Evolutionary conservation across 2,113 vertebrate genomes (phyloP).

Genomic region (Grallaria varia): DNA sequence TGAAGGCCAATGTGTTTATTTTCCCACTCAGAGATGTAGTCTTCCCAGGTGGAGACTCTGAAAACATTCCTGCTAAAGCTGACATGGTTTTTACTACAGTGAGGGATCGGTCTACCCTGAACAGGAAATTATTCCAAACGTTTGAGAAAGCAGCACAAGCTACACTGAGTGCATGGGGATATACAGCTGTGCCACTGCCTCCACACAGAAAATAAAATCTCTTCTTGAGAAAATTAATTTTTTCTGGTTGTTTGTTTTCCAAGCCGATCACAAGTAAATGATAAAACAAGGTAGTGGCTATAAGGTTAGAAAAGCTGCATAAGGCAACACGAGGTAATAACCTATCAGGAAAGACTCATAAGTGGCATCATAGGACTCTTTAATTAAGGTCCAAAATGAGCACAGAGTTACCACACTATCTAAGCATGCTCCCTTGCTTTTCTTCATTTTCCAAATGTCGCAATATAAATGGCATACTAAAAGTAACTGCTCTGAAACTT

Average conservation of each 20-base stretch:
- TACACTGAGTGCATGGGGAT: background rate
- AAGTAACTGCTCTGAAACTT: background rate
- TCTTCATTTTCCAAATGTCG: background rate
- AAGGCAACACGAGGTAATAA: background rate
- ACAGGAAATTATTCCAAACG: slow-evolving; percentile 38
- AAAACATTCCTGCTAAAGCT: slow-evolving; percentile 45
- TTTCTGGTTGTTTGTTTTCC: background rate
- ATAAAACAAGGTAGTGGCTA: background rate
- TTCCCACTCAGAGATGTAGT: slow-evolving; percentile 31
- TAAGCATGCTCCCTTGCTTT: background rate
- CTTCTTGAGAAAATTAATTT: slow-evolving; percentile 1
- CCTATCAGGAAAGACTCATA: background rate
- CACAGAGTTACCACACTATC: background rate
- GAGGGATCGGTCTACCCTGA: background rate
- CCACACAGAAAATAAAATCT: background rate
- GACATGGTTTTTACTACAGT: background rate
- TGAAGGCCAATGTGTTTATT: slow-evolving; percentile 48
- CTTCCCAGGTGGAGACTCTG: slow-evolving; percentile 51
- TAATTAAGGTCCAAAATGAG: background rate
- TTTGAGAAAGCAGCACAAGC: slow-evolving; percentile 9
- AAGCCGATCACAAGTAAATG: background rate
- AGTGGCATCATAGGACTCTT: background rate
- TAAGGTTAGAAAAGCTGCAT: background rate
- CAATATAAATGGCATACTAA: background rate
- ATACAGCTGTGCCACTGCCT: background rate